phyloP scores from a whole-genome alignment of 2,888 invertebrate genomes.

The Lacanobia wlatinum region DNA sequence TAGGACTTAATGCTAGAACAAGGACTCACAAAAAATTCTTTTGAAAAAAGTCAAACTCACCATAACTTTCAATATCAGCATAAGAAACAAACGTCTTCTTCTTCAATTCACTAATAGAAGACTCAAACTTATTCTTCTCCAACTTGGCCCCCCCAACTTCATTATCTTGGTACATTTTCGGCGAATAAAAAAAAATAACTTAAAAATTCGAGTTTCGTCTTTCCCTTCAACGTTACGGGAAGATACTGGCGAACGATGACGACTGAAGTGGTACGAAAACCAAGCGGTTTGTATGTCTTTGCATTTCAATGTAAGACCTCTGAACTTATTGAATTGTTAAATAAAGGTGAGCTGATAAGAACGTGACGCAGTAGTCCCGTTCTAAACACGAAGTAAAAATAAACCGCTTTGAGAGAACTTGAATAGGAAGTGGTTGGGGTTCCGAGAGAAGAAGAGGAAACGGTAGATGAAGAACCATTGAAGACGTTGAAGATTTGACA shows the following conservation, averaged over 20 bases:
- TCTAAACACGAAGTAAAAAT: slow-evolving; percentile 37
- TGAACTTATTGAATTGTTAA: slow-evolving; percentile 85
- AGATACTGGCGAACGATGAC: slow-evolving; percentile 44
- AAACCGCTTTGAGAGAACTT: slow-evolving; percentile 25
- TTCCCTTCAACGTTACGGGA: slow-evolving; percentile 38
- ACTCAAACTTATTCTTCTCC: slow-evolving; percentile 85
- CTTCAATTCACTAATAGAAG: slow-evolving; percentile 86
- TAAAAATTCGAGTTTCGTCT: slow-evolving; percentile 32
- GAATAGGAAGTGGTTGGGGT: slow-evolving; percentile 6
- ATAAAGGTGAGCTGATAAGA: slow-evolving; percentile 72
- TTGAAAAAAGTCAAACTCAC: slow-evolving; percentile 72
- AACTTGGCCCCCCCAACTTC: slow-evolving; percentile 71
- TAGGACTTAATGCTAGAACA: too few relatives aligned
- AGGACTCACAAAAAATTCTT: not conserved
- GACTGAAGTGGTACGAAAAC: slow-evolving; percentile 15
- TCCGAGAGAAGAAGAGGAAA: not conserved
- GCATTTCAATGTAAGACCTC: slow-evolving; percentile 81
- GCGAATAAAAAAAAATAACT: slow-evolving; percentile 1
- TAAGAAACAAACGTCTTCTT: slow-evolving; percentile 83
- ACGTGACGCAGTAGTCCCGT: slow-evolving; percentile 56
- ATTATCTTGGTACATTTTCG: slow-evolving; percentile 81
- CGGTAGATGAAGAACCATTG: not conserved
- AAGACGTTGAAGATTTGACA: not conserved
- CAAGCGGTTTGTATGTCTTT: slow-evolving; percentile 56
- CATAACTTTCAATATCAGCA: slow-evolving; percentile 82